Evolutionary conservation across 2,888 invertebrate species (phyloP).

Genomic region (Molanna angustata): DNA sequence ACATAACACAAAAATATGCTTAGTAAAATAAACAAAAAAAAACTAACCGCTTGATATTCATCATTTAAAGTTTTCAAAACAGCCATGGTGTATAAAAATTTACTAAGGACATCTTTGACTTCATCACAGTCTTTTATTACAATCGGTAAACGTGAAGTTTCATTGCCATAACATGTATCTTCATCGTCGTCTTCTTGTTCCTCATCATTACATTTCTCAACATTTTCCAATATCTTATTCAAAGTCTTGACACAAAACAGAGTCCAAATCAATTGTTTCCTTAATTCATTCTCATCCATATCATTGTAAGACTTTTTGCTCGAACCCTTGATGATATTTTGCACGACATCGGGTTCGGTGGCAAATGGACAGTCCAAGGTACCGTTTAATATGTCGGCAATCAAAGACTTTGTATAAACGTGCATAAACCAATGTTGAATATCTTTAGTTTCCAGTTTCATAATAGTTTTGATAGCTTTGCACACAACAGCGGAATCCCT

Average conservation of each 20-base stretch:
- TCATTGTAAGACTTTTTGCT: slow-evolving; percentile 34
- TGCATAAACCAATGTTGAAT: slow-evolving; percentile 37
- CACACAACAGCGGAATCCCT: slow-evolving; percentile 15
- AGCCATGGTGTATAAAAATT: slow-evolving; percentile 40
- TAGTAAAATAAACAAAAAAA: slow-evolving; percentile 12
- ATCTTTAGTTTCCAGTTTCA: slow-evolving; percentile 31
- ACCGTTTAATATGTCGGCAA: slow-evolving; percentile 40
- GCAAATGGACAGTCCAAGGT: slow-evolving; percentile 35
- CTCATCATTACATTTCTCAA: slow-evolving; percentile 21
- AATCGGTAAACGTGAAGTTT: neutral
- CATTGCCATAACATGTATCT: slow-evolving; percentile 12
- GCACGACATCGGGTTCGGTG: slow-evolving; percentile 7
- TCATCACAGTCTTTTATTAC: slow-evolving; percentile 35
- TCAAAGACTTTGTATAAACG: slow-evolving; percentile 37
- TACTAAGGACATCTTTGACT: slow-evolving; percentile 38
- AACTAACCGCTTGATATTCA: slow-evolving; percentile 46
- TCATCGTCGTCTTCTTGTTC: slow-evolving; percentile 35
- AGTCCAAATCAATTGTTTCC: slow-evolving; percentile 40
- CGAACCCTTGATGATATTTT: slow-evolving; percentile 33
- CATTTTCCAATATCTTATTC: slow-evolving; percentile 14
- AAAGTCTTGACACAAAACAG: slow-evolving; percentile 37
- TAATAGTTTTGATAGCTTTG: slow-evolving; percentile 20
- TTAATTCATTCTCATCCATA: slow-evolving; percentile 33
- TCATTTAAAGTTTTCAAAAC: slow-evolving; percentile 40
- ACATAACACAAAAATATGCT: slow-evolving; percentile 8